phyloP scores from a whole-genome alignment of 2,113 vertebrate genomes.

The Pampusana beccarii region DNA sequence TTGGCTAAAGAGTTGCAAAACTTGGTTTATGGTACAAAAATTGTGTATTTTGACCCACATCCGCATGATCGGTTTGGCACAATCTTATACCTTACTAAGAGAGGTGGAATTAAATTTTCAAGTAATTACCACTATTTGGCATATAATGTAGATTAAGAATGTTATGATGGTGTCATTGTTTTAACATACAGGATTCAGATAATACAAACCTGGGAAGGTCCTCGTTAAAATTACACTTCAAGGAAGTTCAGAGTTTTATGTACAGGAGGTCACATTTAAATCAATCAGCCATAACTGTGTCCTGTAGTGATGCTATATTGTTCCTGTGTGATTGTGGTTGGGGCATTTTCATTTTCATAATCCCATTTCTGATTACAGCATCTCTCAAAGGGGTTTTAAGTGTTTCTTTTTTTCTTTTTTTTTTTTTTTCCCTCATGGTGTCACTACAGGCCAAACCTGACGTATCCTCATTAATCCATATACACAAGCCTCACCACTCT shows the following conservation, averaged over 20 bases:
- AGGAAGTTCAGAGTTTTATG: not conserved
- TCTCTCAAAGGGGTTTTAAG: not conserved
- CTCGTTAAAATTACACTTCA: not conserved
- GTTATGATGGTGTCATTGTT: not conserved
- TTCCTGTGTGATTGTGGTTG: not conserved
- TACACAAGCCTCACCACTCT: not conserved
- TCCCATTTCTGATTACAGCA: rapidly evolving
- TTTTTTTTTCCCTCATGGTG: not conserved
- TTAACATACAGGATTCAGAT: not conserved
- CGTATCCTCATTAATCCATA: not conserved
- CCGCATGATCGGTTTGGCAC: not conserved
- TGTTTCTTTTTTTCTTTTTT: not conserved
- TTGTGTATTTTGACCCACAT: not conserved
- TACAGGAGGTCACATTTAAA: not conserved
- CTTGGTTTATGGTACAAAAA: not conserved
- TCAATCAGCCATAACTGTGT: not conserved
- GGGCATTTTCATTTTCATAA: not conserved
- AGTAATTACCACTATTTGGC: not conserved
- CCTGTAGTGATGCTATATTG: not conserved
- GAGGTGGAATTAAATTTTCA: not conserved
- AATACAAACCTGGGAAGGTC: not conserved
- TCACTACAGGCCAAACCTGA: conserved; percentile 12
- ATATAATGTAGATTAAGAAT: not conserved
- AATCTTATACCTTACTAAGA: not conserved
- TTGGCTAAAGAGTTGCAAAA: not conserved